Evolutionary conservation across 2,797 vertebrate genomes (phyloP), one percentile per base, ranked within the genome.

Genomic region (Denticeps clupeoides): DNA sequence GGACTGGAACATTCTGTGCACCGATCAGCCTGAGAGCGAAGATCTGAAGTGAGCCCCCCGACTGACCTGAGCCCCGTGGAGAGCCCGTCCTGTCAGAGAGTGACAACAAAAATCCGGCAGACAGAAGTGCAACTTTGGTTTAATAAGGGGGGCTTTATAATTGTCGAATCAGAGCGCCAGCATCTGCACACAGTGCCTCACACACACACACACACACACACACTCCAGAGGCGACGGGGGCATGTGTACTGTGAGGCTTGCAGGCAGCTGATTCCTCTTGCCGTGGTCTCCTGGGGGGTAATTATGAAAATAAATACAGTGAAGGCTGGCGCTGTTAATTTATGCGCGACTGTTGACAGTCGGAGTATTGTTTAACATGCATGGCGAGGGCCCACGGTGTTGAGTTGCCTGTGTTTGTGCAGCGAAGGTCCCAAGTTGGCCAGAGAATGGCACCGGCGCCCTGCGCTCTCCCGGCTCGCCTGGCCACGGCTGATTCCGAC

Each of bases 261-360:
- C 60, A 66, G 41, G 54, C 68, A 70, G 74, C 55, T 68, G 63
- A 57, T 73, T 68, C 64, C 64, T 63, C 64, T 60, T 45, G 63
- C 57, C 61, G 53, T 40, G 65, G 66, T 72, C 84, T 81, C 83
- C 58, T 69, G 83, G 83, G 84, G 85, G 77, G 80, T 82, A 85
- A 86, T 87, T 87, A 87, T 77, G 77, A 79, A 80, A 83, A 82
- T 83, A 87, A 85, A 84, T 80, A 85, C 79, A 83, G 75, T 77
- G 76, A 67, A 81, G 81, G 79, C 77, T 75, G 69, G 53, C 64
- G 72, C 71, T 80, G 81, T 69, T 87, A 83, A 85, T 83, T 83
- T 82, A 83, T 80, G 71, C 80, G 70, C 78, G 80, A 85, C 79
- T 85, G 82, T 84, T 84, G 80, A 84, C 81, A 81, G 81, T 81